A percentile compares a stretch with the other conserved stretches of the same genome.
Conservation (phyloP, 37 sponge, comb jelly and placozoan genomes). For the Lycopodina hypogea region DNA sequence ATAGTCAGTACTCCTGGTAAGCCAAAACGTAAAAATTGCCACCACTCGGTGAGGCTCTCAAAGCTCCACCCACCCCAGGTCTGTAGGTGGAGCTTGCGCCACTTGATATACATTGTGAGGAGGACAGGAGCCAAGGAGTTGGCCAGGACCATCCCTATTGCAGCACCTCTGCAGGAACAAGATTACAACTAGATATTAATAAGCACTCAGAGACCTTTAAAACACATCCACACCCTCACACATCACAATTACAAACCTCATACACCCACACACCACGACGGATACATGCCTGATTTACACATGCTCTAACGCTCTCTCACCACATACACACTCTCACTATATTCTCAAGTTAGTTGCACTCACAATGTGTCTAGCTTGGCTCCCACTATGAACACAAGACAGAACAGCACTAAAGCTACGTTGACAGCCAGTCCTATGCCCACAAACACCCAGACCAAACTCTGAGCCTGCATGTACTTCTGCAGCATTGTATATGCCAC, state of each 20-base stretch:
- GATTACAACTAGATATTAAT: too few relatives aligned
- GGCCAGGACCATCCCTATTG: conserved; percentile 14
- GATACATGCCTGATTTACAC: too few relatives aligned
- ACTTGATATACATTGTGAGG: conserved; percentile 24
- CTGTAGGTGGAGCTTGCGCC: conserved; percentile 30
- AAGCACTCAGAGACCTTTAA: too few relatives aligned
- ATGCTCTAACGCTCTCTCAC: too few relatives aligned
- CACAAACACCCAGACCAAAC: conserved; percentile 56
- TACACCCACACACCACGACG: too few relatives aligned
- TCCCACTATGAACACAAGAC: conserved; percentile 23
- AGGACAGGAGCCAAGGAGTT: conserved; percentile 6
- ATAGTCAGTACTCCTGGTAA: conserved; percentile 47
- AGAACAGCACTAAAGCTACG: conserved; percentile 4
- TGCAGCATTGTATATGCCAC: conserved; percentile 33
- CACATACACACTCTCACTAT: too few relatives aligned
- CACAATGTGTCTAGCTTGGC: conserved; percentile 30
- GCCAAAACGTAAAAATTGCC: conserved; percentile 18
- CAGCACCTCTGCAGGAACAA: conserved; percentile 34
- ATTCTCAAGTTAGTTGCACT: background rate
- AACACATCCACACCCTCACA: too few relatives aligned
- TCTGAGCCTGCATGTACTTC: conserved; percentile 68
- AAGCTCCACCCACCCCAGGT: conserved; percentile 73
- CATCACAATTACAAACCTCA: too few relatives aligned
- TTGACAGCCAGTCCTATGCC: conserved; percentile 19
- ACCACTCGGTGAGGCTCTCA: conserved; percentile 56